Evolutionary conservation across 2,888 invertebrate genomes (phyloP).

Genomic region (Lacanobia oleracea): DNA sequence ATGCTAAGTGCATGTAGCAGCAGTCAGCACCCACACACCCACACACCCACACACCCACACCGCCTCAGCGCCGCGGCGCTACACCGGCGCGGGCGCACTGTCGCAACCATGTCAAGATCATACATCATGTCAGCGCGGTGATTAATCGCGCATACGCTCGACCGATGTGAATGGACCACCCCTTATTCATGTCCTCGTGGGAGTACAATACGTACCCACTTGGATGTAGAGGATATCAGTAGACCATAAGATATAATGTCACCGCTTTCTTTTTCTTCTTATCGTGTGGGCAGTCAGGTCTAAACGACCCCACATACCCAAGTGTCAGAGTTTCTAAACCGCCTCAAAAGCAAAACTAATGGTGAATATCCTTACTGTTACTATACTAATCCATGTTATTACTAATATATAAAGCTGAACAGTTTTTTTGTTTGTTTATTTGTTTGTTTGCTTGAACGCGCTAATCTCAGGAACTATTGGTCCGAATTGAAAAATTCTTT

Average conservation of each 20-base stretch:
- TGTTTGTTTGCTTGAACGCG: too few relatives aligned
- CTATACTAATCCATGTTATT: too few relatives aligned
- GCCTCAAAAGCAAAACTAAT: too few relatives aligned
- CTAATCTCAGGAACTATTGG: too few relatives aligned
- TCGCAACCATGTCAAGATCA: conserved; percentile 69
- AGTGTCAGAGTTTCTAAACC: too few relatives aligned
- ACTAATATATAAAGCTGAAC: too few relatives aligned
- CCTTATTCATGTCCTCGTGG: conserved; percentile 23
- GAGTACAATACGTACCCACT: conserved; percentile 10
- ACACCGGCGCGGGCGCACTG: conserved; percentile 46
- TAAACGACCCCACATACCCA: too few relatives aligned
- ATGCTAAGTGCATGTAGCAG: conserved; percentile 37
- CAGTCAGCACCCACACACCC: too few relatives aligned
- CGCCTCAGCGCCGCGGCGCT: conserved; percentile 10
- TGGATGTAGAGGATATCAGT: neutral
- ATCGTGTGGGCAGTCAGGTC: too few relatives aligned
- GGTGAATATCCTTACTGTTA: neutral
- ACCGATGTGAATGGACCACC: conserved; percentile 25
- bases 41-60: too few relatives aligned
- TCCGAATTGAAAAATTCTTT: too few relatives aligned
- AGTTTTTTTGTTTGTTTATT: too few relatives aligned
- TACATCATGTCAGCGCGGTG: conserved; percentile 47
- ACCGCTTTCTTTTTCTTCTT: neutral
- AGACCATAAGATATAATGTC: neutral
- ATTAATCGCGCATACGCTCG: conserved; percentile 38